phyloP scores from a whole-genome alignment of 2,888 invertebrate genomes.

The Cecidostiba fungosa region DNA sequence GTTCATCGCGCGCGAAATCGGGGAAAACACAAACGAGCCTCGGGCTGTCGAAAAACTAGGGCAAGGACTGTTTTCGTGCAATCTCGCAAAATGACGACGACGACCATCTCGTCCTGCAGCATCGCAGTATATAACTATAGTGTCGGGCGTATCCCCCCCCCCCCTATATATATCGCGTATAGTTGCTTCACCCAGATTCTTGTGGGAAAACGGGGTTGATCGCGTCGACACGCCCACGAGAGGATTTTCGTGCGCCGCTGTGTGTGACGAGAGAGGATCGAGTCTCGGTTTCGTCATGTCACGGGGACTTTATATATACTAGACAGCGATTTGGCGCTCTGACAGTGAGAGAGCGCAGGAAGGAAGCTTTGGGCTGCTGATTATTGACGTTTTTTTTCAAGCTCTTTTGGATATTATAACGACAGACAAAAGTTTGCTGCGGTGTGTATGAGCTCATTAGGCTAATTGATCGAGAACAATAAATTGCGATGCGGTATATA shows the following conservation, averaged over 20 bases:
- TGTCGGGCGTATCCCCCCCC: neutral
- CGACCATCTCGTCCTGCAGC: neutral
- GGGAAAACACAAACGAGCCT: neutral
- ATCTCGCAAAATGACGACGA: neutral
- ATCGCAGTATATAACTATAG: too few relatives aligned
- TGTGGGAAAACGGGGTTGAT: neutral
- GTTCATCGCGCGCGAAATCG: neutral
- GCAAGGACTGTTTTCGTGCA: constrained; percentile 22
- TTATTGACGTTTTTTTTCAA: too few relatives aligned
- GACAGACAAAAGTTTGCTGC: too few relatives aligned
- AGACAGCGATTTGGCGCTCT: neutral
- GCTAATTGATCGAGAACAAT: too few relatives aligned
- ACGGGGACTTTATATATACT: neutral
- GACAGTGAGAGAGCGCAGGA: neutral
- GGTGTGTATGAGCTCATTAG: too few relatives aligned
- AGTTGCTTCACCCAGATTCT: neutral
- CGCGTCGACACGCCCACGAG: neutral
- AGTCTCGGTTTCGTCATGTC: neutral
- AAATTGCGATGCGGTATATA: too few relatives aligned
- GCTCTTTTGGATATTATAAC: too few relatives aligned
- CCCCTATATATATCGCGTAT: too few relatives aligned
- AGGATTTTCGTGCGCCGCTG: neutral
- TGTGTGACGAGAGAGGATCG: neutral
- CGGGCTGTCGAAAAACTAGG: constrained; percentile 16
- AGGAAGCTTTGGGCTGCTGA: too few relatives aligned